These are phyloP conservation scores for Anoplius nigerrimus DNA, from an alignment of 2,888 invertebrate species.

Conservation along the genomic window DNA sequence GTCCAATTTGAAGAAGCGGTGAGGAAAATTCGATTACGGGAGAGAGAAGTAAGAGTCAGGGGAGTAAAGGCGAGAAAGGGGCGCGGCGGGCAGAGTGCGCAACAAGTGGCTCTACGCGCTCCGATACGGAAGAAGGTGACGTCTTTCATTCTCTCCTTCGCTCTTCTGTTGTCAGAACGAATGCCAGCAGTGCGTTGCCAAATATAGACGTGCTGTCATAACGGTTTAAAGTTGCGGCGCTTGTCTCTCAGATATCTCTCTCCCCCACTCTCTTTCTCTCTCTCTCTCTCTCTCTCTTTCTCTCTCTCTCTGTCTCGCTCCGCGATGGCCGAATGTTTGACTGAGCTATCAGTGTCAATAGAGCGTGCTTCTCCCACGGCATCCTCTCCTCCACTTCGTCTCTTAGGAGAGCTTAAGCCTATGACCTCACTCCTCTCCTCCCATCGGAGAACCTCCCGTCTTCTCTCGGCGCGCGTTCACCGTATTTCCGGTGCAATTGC, in stretches of 20 bases:
- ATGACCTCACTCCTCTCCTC: constrained; percentile 21
- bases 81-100: background rate
- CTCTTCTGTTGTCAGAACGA: background rate
- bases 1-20: too few relatives aligned
- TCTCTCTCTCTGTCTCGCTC: constrained; percentile 3
- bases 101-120: background rate
- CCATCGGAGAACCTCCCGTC: background rate
- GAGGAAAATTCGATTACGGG: too few relatives aligned
- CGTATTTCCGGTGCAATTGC: constrained; percentile 49
- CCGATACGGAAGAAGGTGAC: too few relatives aligned
- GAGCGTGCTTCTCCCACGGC: constrained; percentile 14
- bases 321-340: constrained; percentile 38
- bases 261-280: constrained; percentile 23
- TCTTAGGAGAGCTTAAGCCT: too few relatives aligned
- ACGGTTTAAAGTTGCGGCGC: constrained; percentile 42
- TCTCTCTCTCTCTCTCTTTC: background rate
- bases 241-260: too few relatives aligned
- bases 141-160: too few relatives aligned
- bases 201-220: constrained; percentile 54
- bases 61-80: too few relatives aligned
- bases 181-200: constrained; percentile 14
- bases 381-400: too few relatives aligned
- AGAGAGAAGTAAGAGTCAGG: too few relatives aligned
- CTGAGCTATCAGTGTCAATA: constrained; percentile 52
- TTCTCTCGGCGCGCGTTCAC: constrained; percentile 31